Conservation (phyloP, 92 coral and sea anemone species). For the Epizoanthus scotinus region DNA sequence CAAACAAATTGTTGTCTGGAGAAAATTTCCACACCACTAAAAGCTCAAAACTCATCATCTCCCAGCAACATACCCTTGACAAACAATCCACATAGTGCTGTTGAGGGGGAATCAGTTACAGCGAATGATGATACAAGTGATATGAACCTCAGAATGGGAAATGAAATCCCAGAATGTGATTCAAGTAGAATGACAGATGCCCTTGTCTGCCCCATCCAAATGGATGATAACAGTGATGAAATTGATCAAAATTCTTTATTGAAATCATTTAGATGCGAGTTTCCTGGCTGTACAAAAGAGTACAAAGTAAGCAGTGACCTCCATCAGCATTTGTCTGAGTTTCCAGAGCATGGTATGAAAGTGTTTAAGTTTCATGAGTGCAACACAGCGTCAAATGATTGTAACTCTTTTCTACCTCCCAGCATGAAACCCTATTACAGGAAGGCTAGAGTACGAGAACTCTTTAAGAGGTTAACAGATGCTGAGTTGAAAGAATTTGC, state of each 20-base stretch:
- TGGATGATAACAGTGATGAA: not conserved
- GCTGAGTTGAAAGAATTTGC: constrained; percentile 40
- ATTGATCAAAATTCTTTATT: not conserved
- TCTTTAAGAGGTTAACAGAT: constrained; percentile 31
- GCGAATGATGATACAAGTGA: not conserved
- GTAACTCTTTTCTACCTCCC: constrained; percentile 12
- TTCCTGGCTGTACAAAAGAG: constrained; percentile 7
- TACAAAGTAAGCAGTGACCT: not conserved
- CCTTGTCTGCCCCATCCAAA: not conserved
- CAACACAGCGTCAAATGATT: constrained; percentile 11
- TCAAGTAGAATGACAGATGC: not conserved
- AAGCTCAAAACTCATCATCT: not conserved
- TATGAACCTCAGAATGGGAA: not conserved
- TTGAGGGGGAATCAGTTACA: not conserved
- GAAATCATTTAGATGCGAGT: constrained; percentile 6
- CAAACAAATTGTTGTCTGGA: not conserved
- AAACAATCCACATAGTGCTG: not conserved
- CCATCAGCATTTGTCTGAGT: constrained; percentile 3
- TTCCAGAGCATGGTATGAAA: constrained; percentile 26
- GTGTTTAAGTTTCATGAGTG: constrained; percentile 31
- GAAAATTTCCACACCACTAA: not conserved
- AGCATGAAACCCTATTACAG: constrained; percentile 22
- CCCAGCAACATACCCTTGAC: not conserved
- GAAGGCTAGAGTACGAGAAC: constrained; percentile 31
- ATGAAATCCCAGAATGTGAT: not conserved